These are phyloP conservation scores for Hirundo rustica DNA, from an alignment of 2,797 vertebrate genomes.

Conservation along the genomic window DNA sequence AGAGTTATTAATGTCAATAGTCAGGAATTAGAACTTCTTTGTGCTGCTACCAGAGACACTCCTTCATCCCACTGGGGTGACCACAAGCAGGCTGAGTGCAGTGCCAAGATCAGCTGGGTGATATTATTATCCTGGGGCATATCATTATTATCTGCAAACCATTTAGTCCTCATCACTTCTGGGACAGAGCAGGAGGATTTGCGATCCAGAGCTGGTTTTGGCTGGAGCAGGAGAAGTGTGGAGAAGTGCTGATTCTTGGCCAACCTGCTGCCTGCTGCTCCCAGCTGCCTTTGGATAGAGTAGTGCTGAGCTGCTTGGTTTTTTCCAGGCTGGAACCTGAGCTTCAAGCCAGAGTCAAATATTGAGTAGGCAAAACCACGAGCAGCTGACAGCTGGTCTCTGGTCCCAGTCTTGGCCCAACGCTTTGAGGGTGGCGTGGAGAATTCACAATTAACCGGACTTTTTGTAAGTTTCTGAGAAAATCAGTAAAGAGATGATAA, in stretches of 20 bases:
- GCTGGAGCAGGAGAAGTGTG: not conserved
- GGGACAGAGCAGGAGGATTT: not conserved
- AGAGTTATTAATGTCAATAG: not conserved
- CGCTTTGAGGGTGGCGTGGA: accelerated
- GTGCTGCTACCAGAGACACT: not conserved
- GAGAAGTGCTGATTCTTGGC: not conserved
- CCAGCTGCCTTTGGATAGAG: not conserved
- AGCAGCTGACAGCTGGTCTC: not conserved
- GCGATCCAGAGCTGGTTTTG: not conserved
- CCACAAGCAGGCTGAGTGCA: not conserved
- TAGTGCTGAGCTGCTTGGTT: not conserved
- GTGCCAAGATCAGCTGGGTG: not conserved
- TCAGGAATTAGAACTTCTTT: not conserved
- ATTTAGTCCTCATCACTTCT: not conserved
- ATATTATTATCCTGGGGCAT: not conserved
- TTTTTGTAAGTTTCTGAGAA: not conserved
- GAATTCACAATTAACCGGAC: not conserved
- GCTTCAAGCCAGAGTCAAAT: not conserved
- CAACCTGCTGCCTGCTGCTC: not conserved
- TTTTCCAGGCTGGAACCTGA: not conserved
- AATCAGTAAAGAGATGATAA: not conserved
- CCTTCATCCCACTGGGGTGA: not conserved
- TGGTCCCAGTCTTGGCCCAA: not conserved
- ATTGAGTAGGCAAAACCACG: accelerated
- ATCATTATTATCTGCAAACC: not conserved